A percentile compares a stretch with the other conserved stretches of the same genome.
Conservation (phyloP, 2,888 invertebrate genomes). For the Chrysomela aeneicollis region DNA sequence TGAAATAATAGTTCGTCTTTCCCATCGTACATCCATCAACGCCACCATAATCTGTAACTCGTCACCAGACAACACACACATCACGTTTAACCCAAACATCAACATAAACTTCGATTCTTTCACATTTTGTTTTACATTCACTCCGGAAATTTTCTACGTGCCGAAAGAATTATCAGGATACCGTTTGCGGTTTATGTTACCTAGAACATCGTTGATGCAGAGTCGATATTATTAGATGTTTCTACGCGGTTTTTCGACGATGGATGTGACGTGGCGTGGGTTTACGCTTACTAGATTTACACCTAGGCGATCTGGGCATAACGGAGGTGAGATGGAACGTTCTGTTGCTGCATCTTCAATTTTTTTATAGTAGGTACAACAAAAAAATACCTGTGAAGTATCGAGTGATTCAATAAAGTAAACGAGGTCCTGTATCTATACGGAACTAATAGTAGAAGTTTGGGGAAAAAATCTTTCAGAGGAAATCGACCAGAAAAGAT, state of each 20-base stretch:
- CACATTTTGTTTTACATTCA: slow-evolving; percentile 39
- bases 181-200: slow-evolving; percentile 34
- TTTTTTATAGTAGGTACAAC: too few relatives aligned
- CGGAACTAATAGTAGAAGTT: too few relatives aligned
- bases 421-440: too few relatives aligned
- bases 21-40: slow-evolving; percentile 51
- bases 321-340: too few relatives aligned
- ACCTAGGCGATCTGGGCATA: too few relatives aligned
- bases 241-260: neutral
- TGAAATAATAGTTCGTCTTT: slow-evolving; percentile 51
- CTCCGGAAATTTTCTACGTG: slow-evolving; percentile 33
- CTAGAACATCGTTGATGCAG: slow-evolving; percentile 18
- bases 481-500: too few relatives aligned
- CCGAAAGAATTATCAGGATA: slow-evolving; percentile 37
- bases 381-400: too few relatives aligned
- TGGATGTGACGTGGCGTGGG: neutral
- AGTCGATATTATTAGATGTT: slow-evolving; percentile 17
- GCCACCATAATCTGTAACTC: slow-evolving; percentile 42
- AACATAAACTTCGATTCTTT: slow-evolving; percentile 37
- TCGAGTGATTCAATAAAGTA: too few relatives aligned
- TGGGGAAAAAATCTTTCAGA: too few relatives aligned
- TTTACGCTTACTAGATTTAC: neutral
- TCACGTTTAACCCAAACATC: slow-evolving; percentile 30
- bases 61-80: slow-evolving; percentile 34
- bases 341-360: too few relatives aligned